phyloP scores from a whole-genome alignment of 2,797 vertebrate genomes.

The Mionectes olivaceus region DNA sequence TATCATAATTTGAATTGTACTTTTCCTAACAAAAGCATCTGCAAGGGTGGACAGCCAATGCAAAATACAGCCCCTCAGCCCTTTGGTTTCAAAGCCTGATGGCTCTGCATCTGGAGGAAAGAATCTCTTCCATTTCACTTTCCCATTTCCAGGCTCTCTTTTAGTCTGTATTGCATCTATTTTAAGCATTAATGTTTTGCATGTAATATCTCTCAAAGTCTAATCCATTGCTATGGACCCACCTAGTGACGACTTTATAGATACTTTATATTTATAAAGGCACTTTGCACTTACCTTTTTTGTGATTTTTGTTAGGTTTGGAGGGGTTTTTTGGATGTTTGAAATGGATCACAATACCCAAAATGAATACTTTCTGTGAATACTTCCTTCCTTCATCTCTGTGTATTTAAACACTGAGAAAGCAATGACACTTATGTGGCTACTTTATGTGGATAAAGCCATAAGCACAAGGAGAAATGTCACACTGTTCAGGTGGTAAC shows the following conservation, averaged over 20 bases:
- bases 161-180: conserved; percentile 27
- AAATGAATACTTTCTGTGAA: background rate
- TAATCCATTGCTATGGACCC: conserved; percentile 74
- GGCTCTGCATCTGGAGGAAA: conserved; percentile 5
- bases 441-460: background rate
- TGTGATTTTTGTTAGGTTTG: background rate
- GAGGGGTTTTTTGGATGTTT: background rate
- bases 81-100: background rate
- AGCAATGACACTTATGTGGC: fast-evolving
- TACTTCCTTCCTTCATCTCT: background rate
- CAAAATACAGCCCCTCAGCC: background rate
- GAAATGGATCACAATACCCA: background rate
- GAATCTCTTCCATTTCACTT: background rate
- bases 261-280: conserved; percentile 53
- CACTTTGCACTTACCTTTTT: background rate
- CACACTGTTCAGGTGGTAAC: background rate
- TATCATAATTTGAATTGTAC: background rate
- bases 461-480: background rate
- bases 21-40: background rate
- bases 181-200: conserved; percentile 33
- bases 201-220: conserved; percentile 19
- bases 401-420: background rate
- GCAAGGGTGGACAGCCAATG: background rate
- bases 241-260: conserved; percentile 76
- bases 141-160: background rate